Conservation (phyloP, 2,113 vertebrate species). For the Lethenteron camtschaticum region DNA sequence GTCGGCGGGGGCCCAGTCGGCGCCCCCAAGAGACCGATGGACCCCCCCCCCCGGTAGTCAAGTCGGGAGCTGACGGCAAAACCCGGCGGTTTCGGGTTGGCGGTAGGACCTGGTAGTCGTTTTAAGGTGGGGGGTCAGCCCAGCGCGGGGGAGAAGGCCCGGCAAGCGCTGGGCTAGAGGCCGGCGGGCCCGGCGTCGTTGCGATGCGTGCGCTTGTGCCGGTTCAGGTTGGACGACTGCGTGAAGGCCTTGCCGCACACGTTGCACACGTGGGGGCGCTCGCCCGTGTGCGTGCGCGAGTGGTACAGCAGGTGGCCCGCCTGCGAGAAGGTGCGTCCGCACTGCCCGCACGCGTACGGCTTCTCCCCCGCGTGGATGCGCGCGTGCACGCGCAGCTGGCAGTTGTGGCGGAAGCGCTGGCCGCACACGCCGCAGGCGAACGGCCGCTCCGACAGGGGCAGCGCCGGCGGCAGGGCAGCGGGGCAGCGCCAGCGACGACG, state of each 20-base stretch:
- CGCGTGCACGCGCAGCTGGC: slow-evolving; percentile 1
- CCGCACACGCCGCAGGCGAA: background rate
- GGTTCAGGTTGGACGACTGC: slow-evolving; percentile 1
- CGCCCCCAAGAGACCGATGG: too few species aligned
- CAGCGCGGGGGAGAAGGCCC: too few species aligned
- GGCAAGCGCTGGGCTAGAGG: too few species aligned
- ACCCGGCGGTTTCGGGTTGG: too few species aligned
- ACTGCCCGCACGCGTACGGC: slow-evolving; percentile 5
- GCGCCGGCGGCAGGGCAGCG: too few species aligned
- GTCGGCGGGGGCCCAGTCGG: too few species aligned
- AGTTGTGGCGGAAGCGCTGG: slow-evolving; percentile 5
- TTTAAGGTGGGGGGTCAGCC: too few species aligned
- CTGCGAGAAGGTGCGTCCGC: slow-evolving; percentile 1
- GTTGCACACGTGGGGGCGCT: background rate
- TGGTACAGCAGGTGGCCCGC: slow-evolving; percentile 1
- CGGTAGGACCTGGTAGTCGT: too few species aligned
- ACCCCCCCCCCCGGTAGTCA: too few species aligned
- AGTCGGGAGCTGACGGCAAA: too few species aligned
- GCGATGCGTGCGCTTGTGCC: slow-evolving; percentile 4
- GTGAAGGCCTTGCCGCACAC: background rate
- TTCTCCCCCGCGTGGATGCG: slow-evolving; percentile 2
- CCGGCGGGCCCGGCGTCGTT: too few species aligned
- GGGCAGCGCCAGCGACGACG: too few species aligned
- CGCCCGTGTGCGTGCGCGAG: slow-evolving; percentile 3
- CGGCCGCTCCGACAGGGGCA: background rate